A percentile compares a stretch with the other conserved stretches of the same genome.
Conservation (phyloP, 2,888 invertebrate genomes). For the Rugalucina vietnamica region DNA sequence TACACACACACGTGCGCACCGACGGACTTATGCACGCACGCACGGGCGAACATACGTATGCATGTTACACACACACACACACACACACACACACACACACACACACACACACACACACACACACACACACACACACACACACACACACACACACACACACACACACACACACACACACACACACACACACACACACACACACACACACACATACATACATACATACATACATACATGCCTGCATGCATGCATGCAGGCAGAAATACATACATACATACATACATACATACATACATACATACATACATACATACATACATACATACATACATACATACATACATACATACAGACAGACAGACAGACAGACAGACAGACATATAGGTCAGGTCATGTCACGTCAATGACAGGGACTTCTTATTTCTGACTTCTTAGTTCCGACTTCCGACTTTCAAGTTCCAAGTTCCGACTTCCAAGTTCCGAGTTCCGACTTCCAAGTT, state of each 20-base stretch:
- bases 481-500: too few species aligned
- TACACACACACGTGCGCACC: background rate
- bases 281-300: slow-evolving; percentile 17
- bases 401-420: too few species aligned
- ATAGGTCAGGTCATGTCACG: too few species aligned
- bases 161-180: background rate
- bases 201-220: background rate
- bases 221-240: background rate
- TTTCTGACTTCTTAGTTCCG: too few species aligned
- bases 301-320: slow-evolving; percentile 17
- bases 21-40: background rate
- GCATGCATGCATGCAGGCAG: background rate
- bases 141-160: background rate
- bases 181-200: background rate
- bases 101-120: background rate
- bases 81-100: background rate
- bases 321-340: slow-evolving; percentile 12
- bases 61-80: background rate
- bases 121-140: background rate
- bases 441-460: too few species aligned
- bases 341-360: background rate
- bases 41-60: background rate
- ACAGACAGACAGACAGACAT: too few species aligned
- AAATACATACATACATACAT: slow-evolving; percentile 14
- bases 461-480: too few species aligned